phyloP scores from a whole-genome alignment of 1,140 invertebrate genomes.

The Trachymyrmex cornetzi region DNA sequence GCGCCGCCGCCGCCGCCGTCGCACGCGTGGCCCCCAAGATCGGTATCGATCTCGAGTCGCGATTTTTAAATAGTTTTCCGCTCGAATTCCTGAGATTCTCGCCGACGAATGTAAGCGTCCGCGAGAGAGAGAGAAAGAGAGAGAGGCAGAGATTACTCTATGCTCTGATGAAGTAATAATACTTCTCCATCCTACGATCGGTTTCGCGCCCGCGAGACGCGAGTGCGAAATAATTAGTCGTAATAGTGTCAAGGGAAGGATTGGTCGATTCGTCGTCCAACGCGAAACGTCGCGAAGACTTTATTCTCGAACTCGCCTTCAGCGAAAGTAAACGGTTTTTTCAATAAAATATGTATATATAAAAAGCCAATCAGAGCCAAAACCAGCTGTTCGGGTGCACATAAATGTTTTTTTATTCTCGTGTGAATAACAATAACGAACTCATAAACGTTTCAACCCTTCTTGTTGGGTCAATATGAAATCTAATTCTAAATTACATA shows the following conservation, averaged over 20 bases:
- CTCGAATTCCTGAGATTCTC: slow-evolving; percentile 44
- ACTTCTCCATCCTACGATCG: slow-evolving; percentile 5
- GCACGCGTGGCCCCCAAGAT: slow-evolving; percentile 16
- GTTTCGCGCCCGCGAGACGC: slow-evolving; percentile 8
- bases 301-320: background rate
- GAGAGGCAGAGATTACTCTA: slow-evolving; percentile 25
- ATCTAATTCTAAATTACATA: no score
- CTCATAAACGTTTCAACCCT: no score
- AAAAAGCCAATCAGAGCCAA: no score
- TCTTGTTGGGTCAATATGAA: no score
- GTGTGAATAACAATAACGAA: no score
- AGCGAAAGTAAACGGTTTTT: background rate
- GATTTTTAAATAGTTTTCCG: slow-evolving; percentile 37
- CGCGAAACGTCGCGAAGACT: background rate
- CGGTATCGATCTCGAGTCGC: slow-evolving; percentile 19
- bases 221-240: background rate
- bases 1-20: background rate
- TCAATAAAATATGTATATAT: no score
- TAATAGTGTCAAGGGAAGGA: slow-evolving; percentile 31
- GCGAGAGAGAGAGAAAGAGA: slow-evolving; percentile 12
- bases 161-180: slow-evolving; percentile 15
- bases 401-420: no score
- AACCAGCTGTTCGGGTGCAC: no score
- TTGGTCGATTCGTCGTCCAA: background rate
- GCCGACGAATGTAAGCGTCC: background rate